Evolutionary conservation across 2,888 invertebrate species (phyloP), one percentile per base, ranked within the genome.

Genomic region (Nebria brevicollis): DNA sequence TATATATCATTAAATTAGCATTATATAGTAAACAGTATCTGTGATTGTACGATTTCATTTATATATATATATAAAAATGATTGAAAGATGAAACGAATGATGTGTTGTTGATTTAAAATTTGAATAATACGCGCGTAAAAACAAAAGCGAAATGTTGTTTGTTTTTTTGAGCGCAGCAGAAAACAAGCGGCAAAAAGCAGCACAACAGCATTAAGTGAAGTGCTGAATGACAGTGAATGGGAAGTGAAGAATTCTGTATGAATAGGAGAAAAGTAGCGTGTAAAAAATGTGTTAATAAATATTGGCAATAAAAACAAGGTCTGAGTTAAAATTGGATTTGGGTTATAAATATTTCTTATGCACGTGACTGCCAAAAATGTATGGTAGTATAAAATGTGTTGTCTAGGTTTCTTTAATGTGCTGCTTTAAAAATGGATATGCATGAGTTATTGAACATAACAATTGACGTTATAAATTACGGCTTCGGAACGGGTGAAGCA

Each of bases 221-320:
- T 34, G 34, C 34, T 34, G 34, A 34, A 34, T 34, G 34, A 34
- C 34, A 34, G 34, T 34, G 34, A 34, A 34, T 34, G 34, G 34
- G 11, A 54, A 54, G 13, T 54, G 13, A 54, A 54, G 54, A 13
- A 7, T 54, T 54, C 54, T 54, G 8, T 54, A 54, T 54, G 54
- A 54, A 54, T 54, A 54, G 2, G 13, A 54, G 54, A 54, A 54
- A 13, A 54, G 7, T 54, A 34, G 34, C 34, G 54, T 54, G 54
- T 54, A 54, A 54, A 54, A 54, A 54, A 54, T 5, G 13, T 70
- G 20, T 70, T 34, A 7, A 70, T 70, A 26, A 34, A 26, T 70
- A 73, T 81, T 81, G 81, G 81, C 81, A 81, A 73, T 54, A 81
- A 72, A 77, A 77, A 81, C 81, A 81, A 66, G 75, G 20, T 15